Evolutionary conservation across 2,888 invertebrate genomes (phyloP).

Genomic region (Stenodema calcarata): DNA sequence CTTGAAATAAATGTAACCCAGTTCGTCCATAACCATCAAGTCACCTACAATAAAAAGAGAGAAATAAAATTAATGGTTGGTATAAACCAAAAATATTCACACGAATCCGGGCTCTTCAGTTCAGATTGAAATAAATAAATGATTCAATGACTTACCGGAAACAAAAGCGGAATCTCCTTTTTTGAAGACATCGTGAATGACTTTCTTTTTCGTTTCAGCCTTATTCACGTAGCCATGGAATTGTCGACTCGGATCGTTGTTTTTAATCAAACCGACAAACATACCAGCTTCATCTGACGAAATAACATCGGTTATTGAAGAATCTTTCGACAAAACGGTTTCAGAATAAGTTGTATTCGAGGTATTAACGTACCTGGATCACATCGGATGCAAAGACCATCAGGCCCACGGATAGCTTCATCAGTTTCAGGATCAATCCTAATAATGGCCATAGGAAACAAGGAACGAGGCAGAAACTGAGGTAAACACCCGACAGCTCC

Average conservation of each 20-base stretch:
- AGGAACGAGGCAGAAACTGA: slow-evolving; percentile 65
- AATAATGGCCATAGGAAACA: slow-evolving; percentile 76
- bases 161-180: slow-evolving; percentile 72
- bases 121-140: background rate
- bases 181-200: slow-evolving; percentile 69
- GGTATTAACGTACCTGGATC: slow-evolving; percentile 66
- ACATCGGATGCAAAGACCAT: slow-evolving; percentile 78
- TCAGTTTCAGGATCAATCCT: slow-evolving; percentile 72
- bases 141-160: slow-evolving; percentile 62
- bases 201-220: slow-evolving; percentile 70
- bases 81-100: background rate
- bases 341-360: too few species aligned
- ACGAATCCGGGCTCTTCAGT: background rate
- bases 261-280: slow-evolving; percentile 77
- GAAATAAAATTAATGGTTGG: background rate
- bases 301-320: too few species aligned
- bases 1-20: slow-evolving; percentile 92
- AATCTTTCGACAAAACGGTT: too few species aligned
- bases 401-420: slow-evolving; percentile 67
- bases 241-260: slow-evolving; percentile 69
- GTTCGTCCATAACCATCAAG: slow-evolving; percentile 85
- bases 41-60: slow-evolving; percentile 70
- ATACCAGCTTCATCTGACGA: slow-evolving; percentile 80
- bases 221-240: slow-evolving; percentile 73
- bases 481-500: slow-evolving; percentile 94